A percentile compares a stretch with the other conserved stretches of the same genome.
phyloP scores from a whole-genome alignment of 2,113 vertebrate species.

The Lophura nycthemera region DNA sequence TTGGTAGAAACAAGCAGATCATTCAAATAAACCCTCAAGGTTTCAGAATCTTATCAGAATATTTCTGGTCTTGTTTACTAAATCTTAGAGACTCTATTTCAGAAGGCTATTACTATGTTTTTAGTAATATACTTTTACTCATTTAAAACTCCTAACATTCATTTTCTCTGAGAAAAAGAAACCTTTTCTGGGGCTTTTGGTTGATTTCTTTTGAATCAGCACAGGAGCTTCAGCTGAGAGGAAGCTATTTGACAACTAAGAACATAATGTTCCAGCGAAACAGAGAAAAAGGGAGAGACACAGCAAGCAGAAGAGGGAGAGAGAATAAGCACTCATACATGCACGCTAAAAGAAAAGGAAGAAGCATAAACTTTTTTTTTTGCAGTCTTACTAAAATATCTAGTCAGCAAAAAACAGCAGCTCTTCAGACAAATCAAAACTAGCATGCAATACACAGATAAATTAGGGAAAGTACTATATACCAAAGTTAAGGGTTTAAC shows the following conservation, averaged over 20 bases:
- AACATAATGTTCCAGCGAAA: conserved; percentile 20
- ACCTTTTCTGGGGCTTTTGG: conserved; percentile 40
- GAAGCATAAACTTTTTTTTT: not conserved
- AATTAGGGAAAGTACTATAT: not conserved
- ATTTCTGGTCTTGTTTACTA: not conserved
- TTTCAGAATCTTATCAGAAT: not conserved
- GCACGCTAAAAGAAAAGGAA: conserved; percentile 1
- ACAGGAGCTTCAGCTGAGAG: conserved; percentile 51
- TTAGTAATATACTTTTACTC: not conserved
- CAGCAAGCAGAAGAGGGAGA: not conserved
- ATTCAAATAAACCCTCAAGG: not conserved
- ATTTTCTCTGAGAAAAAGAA: conserved; percentile 32
- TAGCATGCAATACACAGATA: not conserved
- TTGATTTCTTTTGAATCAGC: conserved; percentile 55
- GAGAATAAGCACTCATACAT: not conserved
- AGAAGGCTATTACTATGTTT: not conserved
- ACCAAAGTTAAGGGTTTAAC: conserved; percentile 8
- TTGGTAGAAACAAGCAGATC: not conserved
- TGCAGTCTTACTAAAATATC: conserved; percentile 27
- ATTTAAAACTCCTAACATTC: not conserved
- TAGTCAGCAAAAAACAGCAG: conserved; percentile 57
- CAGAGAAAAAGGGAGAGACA: not conserved
- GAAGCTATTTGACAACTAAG: conserved; percentile 65
- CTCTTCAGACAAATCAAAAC: conserved; percentile 46
- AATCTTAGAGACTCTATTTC: not conserved